Base-by-base conservation (phyloP, 2,797 vertebrate genomes). In the Spheniscus humboldti region DNA sequence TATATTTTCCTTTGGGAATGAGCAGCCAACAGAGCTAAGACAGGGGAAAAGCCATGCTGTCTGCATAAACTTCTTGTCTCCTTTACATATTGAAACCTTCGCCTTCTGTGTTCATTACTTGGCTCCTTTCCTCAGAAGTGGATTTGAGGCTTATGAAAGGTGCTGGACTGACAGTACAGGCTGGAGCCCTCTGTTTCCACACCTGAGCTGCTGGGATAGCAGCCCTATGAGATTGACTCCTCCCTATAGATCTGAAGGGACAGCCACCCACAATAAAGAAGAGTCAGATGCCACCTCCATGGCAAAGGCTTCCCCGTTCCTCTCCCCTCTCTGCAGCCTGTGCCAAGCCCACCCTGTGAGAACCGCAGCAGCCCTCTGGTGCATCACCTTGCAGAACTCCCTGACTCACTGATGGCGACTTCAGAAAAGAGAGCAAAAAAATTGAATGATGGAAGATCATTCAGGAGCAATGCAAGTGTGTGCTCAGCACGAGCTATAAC, bases 321-420 rank as follows among this genome's bases (percentile, higher is more conserved):
- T 15, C 6, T 75, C 39, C 43, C 18, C 1, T 25, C 41, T 56
- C 60, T 41, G 28, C n/a, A 74, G n/a, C 27, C 39, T 5, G 2
- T 0, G 0, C 41, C n/a, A 43, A 56, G 23, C 30, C 31, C 50
- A 33, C 11, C 18, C 37, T 31, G 57, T 2, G 2, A 0, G 6
- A 74, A 37, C 9, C 4, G 6, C 52, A 71, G 47, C 52, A 77
- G 13, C 37, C 33, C 48, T 59, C 39, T 37, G 30, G 53, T 33
- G 50, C 30, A 10, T 56, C 50, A n/a, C 20, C 28, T 55, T 30
- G 23, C 45, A 52, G 18, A 73, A 20, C 22, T 55, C 20, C 9
- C 41, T 27, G 19, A 30, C 43, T 66, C 4, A 2, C 1, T 4
- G 45, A 53, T 1, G 6, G 24, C 1, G 15, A 22, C 43, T 74